These are phyloP conservation scores for Eupithecia inturbata DNA, from an alignment of 2,888 invertebrate species.

Conservation along the genomic window DNA sequence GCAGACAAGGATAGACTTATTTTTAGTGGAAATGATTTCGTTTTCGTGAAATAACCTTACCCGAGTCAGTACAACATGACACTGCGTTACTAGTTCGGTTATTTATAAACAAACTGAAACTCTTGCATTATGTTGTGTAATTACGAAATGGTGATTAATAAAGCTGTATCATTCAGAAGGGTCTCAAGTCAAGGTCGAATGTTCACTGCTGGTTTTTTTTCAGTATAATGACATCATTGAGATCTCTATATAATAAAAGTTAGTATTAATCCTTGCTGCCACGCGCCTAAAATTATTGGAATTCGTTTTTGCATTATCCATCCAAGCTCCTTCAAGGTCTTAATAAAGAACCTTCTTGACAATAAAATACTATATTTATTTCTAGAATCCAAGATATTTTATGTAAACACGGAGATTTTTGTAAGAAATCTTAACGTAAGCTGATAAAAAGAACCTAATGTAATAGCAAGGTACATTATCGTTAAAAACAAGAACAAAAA, in stretches of 20 bases:
- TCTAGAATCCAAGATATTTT: too few relatives aligned
- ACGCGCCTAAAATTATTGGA: not conserved
- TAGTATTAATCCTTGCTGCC: not conserved
- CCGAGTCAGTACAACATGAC: not conserved
- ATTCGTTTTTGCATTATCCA: not conserved
- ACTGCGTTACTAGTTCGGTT: not conserved
- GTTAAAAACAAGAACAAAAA: not conserved
- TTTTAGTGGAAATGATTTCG: not conserved
- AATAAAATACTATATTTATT: not conserved
- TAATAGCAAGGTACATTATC: too few relatives aligned
- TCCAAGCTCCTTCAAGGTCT: not conserved
- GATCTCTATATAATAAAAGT: not conserved
- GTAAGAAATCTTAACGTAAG: too few relatives aligned
- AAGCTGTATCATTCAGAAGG: not conserved
- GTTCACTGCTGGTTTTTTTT: not conserved
- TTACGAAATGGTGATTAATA: not conserved
- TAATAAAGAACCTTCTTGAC: not conserved
- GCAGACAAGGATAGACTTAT: constrained; percentile 1
- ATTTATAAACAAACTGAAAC: constrained; percentile 5
- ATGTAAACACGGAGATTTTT: too few relatives aligned
- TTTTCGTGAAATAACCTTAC: not conserved
- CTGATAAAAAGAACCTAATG: too few relatives aligned
- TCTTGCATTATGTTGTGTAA: not conserved
- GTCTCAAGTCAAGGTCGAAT: not conserved
- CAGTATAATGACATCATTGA: not conserved